phyloP scores from a whole-genome alignment of 1,140 invertebrate genomes.

The Cyclargus thomasi region DNA sequence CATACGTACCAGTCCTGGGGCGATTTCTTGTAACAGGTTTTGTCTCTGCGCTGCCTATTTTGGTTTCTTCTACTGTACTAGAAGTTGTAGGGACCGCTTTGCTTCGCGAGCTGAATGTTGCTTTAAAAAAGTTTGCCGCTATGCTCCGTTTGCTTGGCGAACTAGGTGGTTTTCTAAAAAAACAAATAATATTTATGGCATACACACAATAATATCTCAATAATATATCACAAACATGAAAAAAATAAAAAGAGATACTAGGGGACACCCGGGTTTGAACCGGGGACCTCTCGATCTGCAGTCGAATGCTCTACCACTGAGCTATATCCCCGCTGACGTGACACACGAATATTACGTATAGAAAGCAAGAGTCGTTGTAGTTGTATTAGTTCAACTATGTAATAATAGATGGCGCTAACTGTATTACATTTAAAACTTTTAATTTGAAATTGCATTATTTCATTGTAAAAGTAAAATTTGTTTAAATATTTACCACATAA shows the following conservation, averaged over 20 bases:
- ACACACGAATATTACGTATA: slow-evolving; percentile 18
- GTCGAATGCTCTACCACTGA: slow-evolving; percentile 78
- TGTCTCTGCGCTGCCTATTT: slow-evolving; percentile 70
- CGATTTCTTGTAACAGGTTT: slow-evolving; percentile 67
- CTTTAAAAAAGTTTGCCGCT: slow-evolving; percentile 62
- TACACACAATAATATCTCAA: no score
- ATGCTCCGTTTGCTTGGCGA: slow-evolving; percentile 37
- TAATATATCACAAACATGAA: no score
- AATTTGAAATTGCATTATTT: slow-evolving; percentile 1
- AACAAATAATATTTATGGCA: slow-evolving; percentile 17
- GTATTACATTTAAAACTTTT: not conserved
- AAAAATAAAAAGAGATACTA: slow-evolving; percentile 44
- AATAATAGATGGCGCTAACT: slow-evolving; percentile 51
- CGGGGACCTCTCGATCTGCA: slow-evolving; percentile 94
- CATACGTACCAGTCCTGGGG: slow-evolving; percentile 56
- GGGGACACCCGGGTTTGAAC: slow-evolving; percentile 94
- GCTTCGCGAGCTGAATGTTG: slow-evolving; percentile 64
- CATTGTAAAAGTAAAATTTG: not conserved
- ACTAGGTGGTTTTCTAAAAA: slow-evolving; percentile 46
- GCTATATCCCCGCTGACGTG: slow-evolving; percentile 70
- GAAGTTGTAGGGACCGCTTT: slow-evolving; percentile 56
- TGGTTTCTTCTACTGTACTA: slow-evolving; percentile 48
- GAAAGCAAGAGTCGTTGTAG: slow-evolving; percentile 27
- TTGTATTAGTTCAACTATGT: slow-evolving; percentile 13
- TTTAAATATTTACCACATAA: slow-evolving; percentile 1